Evolutionary conservation across 1,140 invertebrate species (phyloP).

Genomic region (Platorchestia sp.): DNA sequence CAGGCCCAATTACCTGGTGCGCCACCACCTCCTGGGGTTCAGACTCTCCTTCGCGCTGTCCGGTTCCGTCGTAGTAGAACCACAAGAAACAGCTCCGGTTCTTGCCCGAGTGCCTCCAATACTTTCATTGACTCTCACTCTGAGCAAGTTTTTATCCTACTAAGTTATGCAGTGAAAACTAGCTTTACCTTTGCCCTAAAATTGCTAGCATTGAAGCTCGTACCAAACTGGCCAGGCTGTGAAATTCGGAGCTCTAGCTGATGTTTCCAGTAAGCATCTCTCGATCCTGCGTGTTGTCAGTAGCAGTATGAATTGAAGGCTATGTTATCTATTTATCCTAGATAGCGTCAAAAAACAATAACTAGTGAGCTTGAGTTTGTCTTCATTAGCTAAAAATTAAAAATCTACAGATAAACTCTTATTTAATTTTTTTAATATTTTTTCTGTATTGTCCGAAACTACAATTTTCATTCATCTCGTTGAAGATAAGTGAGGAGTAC

Average conservation of each 20-base stretch:
- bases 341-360: no score
- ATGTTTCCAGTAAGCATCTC: background rate
- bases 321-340: no score
- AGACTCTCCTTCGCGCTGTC: background rate
- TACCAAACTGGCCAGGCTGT: background rate
- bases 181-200: background rate
- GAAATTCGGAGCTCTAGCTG: background rate
- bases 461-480: no score
- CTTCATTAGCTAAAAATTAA: no score
- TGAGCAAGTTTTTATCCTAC: background rate
- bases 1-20: background rate
- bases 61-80: background rate
- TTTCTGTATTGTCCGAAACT: no score
- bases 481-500: no score
- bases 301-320: background rate
- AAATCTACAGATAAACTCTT: no score
- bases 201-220: background rate
- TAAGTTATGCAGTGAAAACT: background rate
- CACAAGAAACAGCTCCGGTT: slow-evolving; percentile 9
- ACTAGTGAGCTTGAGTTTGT: no score
- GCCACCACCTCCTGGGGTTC: background rate
- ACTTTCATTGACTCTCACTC: slow-evolving; percentile 50
- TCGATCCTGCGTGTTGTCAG: background rate
- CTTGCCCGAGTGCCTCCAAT: slow-evolving; percentile 3
- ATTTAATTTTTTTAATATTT: no score